Percentiles rank a stretch among this genome's conserved stretches.
These are phyloP conservation scores for Cosmia trapezina DNA, from an alignment of 2,888 invertebrate genomes.

Conservation along the genomic window DNA sequence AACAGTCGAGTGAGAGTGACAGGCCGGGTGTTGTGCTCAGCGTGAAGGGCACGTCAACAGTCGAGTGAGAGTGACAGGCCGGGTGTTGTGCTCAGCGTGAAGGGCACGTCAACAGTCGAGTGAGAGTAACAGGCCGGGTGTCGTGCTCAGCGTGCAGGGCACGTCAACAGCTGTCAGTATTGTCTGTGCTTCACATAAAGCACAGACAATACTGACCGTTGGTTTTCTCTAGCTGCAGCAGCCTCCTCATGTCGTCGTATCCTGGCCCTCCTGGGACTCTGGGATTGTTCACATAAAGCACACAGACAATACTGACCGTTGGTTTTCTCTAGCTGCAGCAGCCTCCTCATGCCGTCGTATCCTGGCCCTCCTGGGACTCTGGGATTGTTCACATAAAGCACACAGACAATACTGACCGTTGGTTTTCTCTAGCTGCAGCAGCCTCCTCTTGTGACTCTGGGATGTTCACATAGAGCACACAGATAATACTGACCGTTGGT, in stretches of 20 bases:
- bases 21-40: no score
- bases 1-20: no score
- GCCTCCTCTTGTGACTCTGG: constrained; percentile 91
- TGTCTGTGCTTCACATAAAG: not conserved
- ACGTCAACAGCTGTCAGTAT: no score
- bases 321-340: constrained; percentile 97
- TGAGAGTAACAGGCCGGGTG: no score
- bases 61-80: no score
- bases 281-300: not conserved
- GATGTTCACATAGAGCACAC: not conserved
- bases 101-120: no score
- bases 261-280: no score
- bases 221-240: constrained; percentile 97
- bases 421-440: constrained; percentile 97
- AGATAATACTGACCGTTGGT: constrained; percentile 91
- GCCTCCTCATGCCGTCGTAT: constrained; percentile 97
- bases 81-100: no score
- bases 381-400: not conserved
- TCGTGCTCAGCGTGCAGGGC: no score
- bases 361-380: no score
- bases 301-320: constrained; percentile 89
- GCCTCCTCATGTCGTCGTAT: constrained; percentile 97
- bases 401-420: constrained; percentile 89
- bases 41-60: no score
- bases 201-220: constrained; percentile 89